Evolutionary conservation across 2,797 vertebrate species (phyloP).

Genomic region (Amphiprion clarkii): DNA sequence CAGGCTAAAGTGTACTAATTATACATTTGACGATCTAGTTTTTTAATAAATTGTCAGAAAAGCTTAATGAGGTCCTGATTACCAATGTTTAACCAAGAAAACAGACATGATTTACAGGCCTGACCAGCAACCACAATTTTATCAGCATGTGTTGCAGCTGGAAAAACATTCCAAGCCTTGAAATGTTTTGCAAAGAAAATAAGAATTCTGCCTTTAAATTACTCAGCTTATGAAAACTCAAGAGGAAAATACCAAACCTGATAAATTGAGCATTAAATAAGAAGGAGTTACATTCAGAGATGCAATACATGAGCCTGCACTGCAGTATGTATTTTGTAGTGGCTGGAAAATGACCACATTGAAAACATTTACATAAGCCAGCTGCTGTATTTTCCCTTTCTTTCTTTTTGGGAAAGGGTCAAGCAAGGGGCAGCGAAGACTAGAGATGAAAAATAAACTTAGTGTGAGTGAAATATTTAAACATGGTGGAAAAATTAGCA

Average conservation of each 20-base stretch:
- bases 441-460: constrained; percentile 72
- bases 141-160: constrained; percentile 65
- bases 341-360: constrained; percentile 60
- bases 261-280: constrained; percentile 63
- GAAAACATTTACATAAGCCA: constrained; percentile 78
- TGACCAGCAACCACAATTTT: constrained; percentile 50
- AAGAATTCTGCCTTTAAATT: constrained; percentile 53
- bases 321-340: constrained; percentile 21
- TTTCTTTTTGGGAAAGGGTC: constrained; percentile 53
- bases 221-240: constrained; percentile 45
- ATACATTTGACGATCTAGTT: constrained; percentile 40
- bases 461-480: constrained; percentile 55
- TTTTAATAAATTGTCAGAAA: constrained; percentile 37
- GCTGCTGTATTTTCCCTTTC: constrained; percentile 59
- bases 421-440: constrained; percentile 56
- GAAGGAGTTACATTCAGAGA: constrained; percentile 44
- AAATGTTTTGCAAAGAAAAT: constrained; percentile 62
- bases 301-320: constrained; percentile 43
- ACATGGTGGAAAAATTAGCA: constrained; percentile 20
- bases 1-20: constrained; percentile 27
- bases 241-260: constrained; percentile 37
- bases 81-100: constrained; percentile 65
- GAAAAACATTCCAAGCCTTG: constrained; percentile 63
- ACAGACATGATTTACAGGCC: constrained; percentile 69
- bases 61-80: constrained; percentile 64